Percentiles rank a stretch among this genome's conserved stretches.
Evolutionary conservation across 2,797 vertebrate species (phyloP).

Genomic region (Acanthurus tractus): DNA sequence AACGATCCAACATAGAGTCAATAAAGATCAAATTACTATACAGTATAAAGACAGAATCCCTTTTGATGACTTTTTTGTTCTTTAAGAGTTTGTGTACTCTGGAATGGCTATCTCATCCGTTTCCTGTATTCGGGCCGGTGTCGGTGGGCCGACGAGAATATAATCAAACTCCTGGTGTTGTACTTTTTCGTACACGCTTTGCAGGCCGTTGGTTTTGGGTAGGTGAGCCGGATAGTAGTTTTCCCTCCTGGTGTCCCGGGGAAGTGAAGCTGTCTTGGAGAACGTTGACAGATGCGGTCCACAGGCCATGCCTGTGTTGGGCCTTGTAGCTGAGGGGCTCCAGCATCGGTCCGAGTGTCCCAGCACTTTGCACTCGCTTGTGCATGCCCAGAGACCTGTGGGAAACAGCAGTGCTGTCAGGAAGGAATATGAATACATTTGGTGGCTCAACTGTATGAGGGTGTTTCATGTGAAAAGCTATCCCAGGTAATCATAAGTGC

Average conservation of each 20-base stretch:
- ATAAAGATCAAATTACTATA: constrained; percentile 71
- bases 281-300: constrained; percentile 92
- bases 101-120: constrained; percentile 92
- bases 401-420: constrained; percentile 46
- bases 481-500: constrained; percentile 14
- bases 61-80: constrained; percentile 21
- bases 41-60: constrained; percentile 67
- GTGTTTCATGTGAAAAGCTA: constrained; percentile 17
- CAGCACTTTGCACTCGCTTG: constrained; percentile 95
- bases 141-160: constrained; percentile 91
- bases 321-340: constrained; percentile 92
- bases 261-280: constrained; percentile 93
- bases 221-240: constrained; percentile 92
- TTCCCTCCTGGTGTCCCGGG: constrained; percentile 91
- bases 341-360: constrained; percentile 98
- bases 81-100: constrained; percentile 89
- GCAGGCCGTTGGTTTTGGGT: constrained; percentile 91
- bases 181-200: constrained; percentile 95
- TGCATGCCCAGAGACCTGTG: constrained; percentile 96
- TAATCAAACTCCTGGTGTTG: constrained; percentile 95
- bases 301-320: constrained; percentile 85
- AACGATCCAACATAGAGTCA: constrained; percentile 74
- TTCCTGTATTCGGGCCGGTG: constrained; percentile 92
- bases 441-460: constrained; percentile 16
- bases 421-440: constrained; percentile 16